phyloP scores from a whole-genome alignment of 2,113 vertebrate genomes.

The Platysteira castanea region DNA sequence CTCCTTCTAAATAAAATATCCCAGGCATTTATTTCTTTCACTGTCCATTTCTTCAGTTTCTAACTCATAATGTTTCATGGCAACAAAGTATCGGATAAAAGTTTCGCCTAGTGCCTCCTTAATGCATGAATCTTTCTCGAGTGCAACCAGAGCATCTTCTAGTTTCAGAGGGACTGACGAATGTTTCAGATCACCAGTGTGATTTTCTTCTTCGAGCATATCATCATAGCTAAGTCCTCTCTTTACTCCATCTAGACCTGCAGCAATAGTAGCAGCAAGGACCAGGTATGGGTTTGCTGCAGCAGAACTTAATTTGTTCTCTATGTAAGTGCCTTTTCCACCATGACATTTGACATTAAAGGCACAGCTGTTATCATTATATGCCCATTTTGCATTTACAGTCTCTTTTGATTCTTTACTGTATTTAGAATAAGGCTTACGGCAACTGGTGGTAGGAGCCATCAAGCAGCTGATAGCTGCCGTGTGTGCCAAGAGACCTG shows the following conservation, averaged over 20 bases:
- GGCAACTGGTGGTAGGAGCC: conserved; percentile 83
- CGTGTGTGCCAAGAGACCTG: conserved; percentile 84
- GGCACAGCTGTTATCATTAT: conserved; percentile 86
- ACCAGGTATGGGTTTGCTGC: conserved; percentile 91
- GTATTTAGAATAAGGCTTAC: conserved; percentile 78
- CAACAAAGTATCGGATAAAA: conserved; percentile 88
- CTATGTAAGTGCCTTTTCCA: conserved; percentile 79
- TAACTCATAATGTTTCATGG: conserved; percentile 91
- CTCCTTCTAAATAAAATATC: conserved; percentile 87
- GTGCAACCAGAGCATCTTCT: conserved; percentile 82
- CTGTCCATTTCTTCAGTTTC: conserved; percentile 87
- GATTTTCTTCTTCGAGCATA: conserved; percentile 54
- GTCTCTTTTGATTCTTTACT: conserved; percentile 77
- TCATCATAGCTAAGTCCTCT: conserved; percentile 67
- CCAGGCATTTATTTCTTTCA: conserved; percentile 90
- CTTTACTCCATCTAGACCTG: conserved; percentile 87
- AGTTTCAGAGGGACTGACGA: conserved; percentile 82
- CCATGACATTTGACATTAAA: conserved; percentile 88
- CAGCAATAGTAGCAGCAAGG: conserved; percentile 86
- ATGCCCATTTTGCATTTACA: conserved; percentile 81
- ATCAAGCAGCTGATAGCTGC: conserved; percentile 90
- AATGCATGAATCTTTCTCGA: conserved; percentile 81
- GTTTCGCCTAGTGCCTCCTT: conserved; percentile 82
- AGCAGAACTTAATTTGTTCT: conserved; percentile 89
- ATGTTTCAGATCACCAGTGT: conserved; percentile 48